Percentiles rank a stretch among this genome's conserved stretches.
phyloP scores from a whole-genome alignment of 2,113 vertebrate genomes.

The Pandion haliaetus region DNA sequence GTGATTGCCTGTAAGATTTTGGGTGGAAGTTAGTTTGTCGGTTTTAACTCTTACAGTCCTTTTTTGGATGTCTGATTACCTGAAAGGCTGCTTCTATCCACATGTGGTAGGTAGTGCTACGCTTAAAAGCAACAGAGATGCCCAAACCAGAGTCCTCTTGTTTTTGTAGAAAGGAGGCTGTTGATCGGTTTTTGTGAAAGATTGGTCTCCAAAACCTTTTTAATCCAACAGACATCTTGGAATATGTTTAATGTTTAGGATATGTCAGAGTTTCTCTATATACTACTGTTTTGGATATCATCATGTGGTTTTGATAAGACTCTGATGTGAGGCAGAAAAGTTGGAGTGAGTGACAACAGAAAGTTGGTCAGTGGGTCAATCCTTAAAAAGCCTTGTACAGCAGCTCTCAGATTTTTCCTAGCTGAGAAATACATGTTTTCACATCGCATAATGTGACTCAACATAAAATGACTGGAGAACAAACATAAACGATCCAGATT shows the following conservation, averaged over 20 bases:
- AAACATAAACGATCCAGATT: background rate
- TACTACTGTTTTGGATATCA: background rate
- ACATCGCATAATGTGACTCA: accelerated
- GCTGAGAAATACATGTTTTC: background rate
- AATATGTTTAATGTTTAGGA: background rate
- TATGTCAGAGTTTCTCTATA: background rate
- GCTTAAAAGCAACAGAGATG: background rate
- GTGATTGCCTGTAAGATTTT: background rate
- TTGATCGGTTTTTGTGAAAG: background rate
- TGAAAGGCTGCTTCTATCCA: background rate
- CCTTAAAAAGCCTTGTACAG: background rate
- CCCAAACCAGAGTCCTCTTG: background rate
- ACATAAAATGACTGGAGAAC: background rate
- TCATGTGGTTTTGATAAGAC: background rate
- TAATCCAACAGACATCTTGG: background rate
- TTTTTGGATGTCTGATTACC: background rate
- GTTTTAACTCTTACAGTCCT: background rate
- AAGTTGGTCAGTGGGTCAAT: background rate
- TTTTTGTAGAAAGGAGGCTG: background rate
- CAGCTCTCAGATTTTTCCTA: background rate
- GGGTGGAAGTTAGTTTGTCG: background rate
- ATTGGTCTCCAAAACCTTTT: background rate
- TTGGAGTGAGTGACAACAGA: background rate
- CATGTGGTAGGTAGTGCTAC: background rate
- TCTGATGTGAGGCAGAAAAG: background rate